Percentiles rank a stretch among this genome's conserved stretches.
phyloP scores from a whole-genome alignment of 2,113 vertebrate genomes.

The Tyrannus savana region DNA sequence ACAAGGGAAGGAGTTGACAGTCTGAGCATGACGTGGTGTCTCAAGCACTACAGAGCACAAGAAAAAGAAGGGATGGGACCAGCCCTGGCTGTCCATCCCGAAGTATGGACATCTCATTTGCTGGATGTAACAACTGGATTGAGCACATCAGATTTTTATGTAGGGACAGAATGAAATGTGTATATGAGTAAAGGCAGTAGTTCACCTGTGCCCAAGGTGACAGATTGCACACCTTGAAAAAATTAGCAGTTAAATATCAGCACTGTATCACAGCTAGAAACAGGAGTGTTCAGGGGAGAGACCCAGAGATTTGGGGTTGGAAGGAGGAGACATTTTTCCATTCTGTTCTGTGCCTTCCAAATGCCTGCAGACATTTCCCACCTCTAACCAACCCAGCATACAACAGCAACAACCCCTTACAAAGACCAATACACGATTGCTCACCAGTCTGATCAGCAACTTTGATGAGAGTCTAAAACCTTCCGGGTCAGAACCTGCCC shows the following conservation, averaged over 20 bases:
- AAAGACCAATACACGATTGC: neutral
- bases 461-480: neutral
- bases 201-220: neutral
- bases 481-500: neutral
- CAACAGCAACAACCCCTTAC: neutral
- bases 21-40: neutral
- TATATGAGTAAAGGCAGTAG: neutral
- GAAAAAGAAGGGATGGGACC: neutral
- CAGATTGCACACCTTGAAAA: neutral
- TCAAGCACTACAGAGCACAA: neutral
- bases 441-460: constrained; percentile 8
- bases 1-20: neutral
- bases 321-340: neutral
- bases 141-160: neutral
- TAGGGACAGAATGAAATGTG: neutral
- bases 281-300: neutral
- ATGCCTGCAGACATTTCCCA: neutral
- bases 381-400: neutral
- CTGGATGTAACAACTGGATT: neutral
- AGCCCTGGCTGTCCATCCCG: neutral
- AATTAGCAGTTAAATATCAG: neutral
- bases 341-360: neutral
- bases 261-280: neutral
- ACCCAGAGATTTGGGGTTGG: neutral
- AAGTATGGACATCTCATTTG: neutral